phyloP scores from a whole-genome alignment of 2,888 invertebrate species.

The Dysmachus trigonus region DNA sequence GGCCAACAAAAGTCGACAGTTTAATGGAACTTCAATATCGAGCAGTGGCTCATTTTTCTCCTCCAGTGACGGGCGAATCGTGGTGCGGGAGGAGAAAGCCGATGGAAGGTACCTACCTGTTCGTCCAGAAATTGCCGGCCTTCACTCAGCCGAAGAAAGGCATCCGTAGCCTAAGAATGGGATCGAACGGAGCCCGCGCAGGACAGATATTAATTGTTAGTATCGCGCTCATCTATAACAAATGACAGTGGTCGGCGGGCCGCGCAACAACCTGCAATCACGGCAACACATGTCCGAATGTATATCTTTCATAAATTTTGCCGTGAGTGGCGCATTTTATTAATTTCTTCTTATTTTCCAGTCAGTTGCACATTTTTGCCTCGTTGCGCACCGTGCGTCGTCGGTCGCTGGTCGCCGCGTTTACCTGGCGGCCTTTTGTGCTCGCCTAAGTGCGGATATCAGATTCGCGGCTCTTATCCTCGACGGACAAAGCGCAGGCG shows the following conservation, averaged over 20 bases:
- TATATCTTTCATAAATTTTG: conserved; percentile 51
- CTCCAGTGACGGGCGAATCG: background rate
- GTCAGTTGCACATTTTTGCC: conserved; percentile 17
- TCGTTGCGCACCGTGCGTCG: too few relatives aligned
- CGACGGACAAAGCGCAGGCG: conserved; percentile 11
- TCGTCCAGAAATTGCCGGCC: background rate
- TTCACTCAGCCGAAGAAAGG: background rate
- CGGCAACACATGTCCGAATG: conserved; percentile 50
- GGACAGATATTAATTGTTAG: conserved; percentile 63
- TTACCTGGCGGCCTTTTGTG: conserved; percentile 27
- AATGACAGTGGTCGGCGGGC: conserved; percentile 56
- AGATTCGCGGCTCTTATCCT: conserved; percentile 19
- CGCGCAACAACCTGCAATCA: conserved; percentile 51
- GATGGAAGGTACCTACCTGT: conserved; percentile 5
- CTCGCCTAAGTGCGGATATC: background rate
- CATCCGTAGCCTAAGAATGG: background rate
- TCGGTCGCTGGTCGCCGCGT: background rate
- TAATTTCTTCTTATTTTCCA: conserved; percentile 36
- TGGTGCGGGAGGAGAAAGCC: background rate
- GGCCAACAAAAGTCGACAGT: conserved; percentile 4
- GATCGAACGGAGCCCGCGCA: conserved; percentile 48
- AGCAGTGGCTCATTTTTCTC: conserved; percentile 1
- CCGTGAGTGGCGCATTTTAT: conserved; percentile 35
- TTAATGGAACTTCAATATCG: conserved; percentile 42
- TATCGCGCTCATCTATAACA: conserved; percentile 61